phyloP scores from a whole-genome alignment of 1,140 invertebrate genomes.

The Brachionus rubens region DNA sequence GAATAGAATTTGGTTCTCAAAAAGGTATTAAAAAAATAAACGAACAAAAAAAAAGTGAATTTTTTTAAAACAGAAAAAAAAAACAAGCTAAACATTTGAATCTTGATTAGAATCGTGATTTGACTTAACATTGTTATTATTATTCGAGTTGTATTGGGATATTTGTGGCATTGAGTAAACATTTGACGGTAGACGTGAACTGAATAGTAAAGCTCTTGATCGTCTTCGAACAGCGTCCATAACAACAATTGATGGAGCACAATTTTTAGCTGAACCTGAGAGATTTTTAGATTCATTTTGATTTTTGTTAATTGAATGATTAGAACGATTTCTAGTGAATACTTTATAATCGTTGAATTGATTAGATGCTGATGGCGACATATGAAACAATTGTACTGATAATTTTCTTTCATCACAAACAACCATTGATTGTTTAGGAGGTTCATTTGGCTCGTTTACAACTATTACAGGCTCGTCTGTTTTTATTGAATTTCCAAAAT shows the following conservation, averaged over 20 bases:
- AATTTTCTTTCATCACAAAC: conserved; percentile 10
- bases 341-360: conserved; percentile 12
- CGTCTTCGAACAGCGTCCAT: conserved; percentile 37
- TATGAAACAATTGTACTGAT: conserved; percentile 8
- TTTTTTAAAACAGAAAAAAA: too few relatives aligned
- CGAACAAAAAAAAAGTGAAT: too few relatives aligned
- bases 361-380: not conserved
- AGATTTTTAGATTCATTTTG: not conserved
- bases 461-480: not conserved
- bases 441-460: conserved; percentile 13
- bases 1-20: too few relatives aligned
- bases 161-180: conserved; percentile 47
- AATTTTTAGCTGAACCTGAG: not conserved
- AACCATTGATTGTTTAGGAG: not conserved
- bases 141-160: not conserved
- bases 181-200: not conserved
- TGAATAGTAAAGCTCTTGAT: conserved; percentile 31
- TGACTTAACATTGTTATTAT: not conserved
- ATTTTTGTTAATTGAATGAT: not conserved
- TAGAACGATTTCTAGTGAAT: not conserved
- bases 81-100: conserved; percentile 13
- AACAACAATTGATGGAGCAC: conserved; percentile 9
- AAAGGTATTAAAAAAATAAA: too few relatives aligned
- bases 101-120: not conserved
- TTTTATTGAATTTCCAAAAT: not conserved